Conservation (phyloP, 30 jellyfish, hydroid and myxozoan genomes). For the Aurelia aurita region DNA sequence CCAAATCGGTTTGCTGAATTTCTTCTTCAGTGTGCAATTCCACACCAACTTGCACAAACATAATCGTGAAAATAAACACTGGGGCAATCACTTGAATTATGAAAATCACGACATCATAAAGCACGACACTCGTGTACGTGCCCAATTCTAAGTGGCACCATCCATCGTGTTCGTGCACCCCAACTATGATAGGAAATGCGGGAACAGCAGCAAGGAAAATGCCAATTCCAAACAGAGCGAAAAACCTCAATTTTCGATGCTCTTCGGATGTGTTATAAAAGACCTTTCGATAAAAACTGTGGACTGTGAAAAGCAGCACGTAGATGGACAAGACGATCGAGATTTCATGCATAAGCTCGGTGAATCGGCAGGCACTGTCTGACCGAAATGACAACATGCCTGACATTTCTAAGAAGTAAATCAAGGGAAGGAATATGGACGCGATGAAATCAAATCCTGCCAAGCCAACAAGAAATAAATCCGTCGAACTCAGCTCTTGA, state of each 20-base stretch:
- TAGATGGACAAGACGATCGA: conserved; percentile 33
- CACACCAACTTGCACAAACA: conserved; percentile 60
- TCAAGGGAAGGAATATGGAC: conserved; percentile 52
- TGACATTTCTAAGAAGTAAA: conserved; percentile 41
- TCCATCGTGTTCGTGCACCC: conserved; percentile 10
- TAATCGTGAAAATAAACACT: conserved; percentile 5
- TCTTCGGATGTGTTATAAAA: conserved; percentile 12
- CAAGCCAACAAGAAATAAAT: conserved; percentile 45
- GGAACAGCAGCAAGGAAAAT: conserved; percentile 17
- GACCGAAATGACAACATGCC: background rate
- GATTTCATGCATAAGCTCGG: conserved; percentile 34
- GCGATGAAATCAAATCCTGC: conserved; percentile 62
- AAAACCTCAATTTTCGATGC: conserved; percentile 14
- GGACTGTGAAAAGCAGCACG: conserved; percentile 53
- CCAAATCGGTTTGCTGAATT: conserved; percentile 11
- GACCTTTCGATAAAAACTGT: conserved; percentile 44
- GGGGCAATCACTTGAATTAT: conserved; percentile 55
- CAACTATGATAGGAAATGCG: conserved; percentile 9
- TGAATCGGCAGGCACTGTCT: conserved; percentile 44
- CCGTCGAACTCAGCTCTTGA: conserved; percentile 52
- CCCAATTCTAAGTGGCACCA: conserved; percentile 19
- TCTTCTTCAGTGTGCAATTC: conserved; percentile 15
- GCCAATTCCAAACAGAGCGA: conserved; percentile 1
- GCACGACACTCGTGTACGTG: conserved; percentile 42
- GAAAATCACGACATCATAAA: conserved; percentile 43